Percentiles rank a stretch among this genome's conserved stretches.
Conservation (phyloP, 2,888 invertebrate genomes). For the Tipula unca region DNA sequence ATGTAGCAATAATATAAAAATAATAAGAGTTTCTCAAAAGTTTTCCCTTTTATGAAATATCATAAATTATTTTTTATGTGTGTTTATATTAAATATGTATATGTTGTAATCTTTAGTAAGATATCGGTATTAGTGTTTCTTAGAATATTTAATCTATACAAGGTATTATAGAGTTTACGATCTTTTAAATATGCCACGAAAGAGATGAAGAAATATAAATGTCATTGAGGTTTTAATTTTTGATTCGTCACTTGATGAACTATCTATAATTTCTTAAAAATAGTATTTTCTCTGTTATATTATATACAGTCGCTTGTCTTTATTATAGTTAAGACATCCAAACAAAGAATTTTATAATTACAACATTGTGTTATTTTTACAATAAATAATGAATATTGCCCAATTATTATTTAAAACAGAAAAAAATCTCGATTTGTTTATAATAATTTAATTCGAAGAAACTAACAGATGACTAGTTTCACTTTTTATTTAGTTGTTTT, state of each 20-base stretch:
- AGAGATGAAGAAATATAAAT: background rate
- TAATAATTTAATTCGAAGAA: background rate
- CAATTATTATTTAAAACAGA: background rate
- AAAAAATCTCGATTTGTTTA: background rate
- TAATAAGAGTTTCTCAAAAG: background rate
- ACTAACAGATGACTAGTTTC: conserved; percentile 3
- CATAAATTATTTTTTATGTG: background rate
- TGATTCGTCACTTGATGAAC: background rate
- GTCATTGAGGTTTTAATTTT: background rate
- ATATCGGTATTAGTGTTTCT: background rate
- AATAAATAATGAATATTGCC: background rate
- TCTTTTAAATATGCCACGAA: background rate
- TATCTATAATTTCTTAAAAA: background rate
- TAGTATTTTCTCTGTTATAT: background rate
- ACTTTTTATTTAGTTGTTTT: background rate
- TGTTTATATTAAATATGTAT: background rate
- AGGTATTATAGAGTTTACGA: background rate
- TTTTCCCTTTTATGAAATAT: background rate
- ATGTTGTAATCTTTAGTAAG: background rate
- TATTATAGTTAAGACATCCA: background rate
- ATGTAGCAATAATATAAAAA: background rate
- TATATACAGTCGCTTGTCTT: background rate
- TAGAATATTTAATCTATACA: background rate
- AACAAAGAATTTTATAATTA: background rate
- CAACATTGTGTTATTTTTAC: background rate